Conservation (phyloP, 2,888 invertebrate genomes). For the Antheraea assamensis region DNA sequence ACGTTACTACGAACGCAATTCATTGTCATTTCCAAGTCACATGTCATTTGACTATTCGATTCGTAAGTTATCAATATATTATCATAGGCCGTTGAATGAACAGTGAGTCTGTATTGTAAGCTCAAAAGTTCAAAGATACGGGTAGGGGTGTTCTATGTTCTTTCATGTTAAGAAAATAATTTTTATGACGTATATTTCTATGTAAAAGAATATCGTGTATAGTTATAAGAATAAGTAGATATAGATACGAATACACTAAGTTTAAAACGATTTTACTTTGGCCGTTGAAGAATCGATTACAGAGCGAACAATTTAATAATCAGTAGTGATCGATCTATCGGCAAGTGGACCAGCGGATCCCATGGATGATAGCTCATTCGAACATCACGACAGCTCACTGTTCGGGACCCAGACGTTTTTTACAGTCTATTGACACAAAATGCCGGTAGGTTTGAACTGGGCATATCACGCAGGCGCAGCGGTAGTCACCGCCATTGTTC, state of each 20-base stretch:
- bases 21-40: too few relatives aligned
- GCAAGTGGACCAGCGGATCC: constrained; percentile 45
- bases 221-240: background rate
- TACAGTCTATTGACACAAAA: constrained; percentile 53
- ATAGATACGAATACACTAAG: background rate
- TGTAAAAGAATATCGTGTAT: background rate
- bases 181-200: background rate
- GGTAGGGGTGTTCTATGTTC: too few relatives aligned
- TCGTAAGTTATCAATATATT: too few relatives aligned
- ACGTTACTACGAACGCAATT: too few relatives aligned
- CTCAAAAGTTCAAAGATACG: too few relatives aligned
- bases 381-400: constrained; percentile 55
- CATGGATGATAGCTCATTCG: constrained; percentile 57
- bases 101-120: too few relatives aligned
- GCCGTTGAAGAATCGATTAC: constrained; percentile 14
- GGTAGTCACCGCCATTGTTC: constrained; percentile 57
- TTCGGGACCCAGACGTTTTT: constrained; percentile 47
- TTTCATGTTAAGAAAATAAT: too few relatives aligned
- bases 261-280: background rate
- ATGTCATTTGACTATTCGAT: too few relatives aligned
- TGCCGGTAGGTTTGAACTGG: constrained; percentile 45
- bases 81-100: too few relatives aligned
- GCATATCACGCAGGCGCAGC: constrained; percentile 47
- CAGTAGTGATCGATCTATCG: constrained; percentile 37
- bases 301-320: constrained; percentile 8